Evolutionary conservation across 2,113 vertebrate species (phyloP).

Genomic region (Callipepla californica): DNA sequence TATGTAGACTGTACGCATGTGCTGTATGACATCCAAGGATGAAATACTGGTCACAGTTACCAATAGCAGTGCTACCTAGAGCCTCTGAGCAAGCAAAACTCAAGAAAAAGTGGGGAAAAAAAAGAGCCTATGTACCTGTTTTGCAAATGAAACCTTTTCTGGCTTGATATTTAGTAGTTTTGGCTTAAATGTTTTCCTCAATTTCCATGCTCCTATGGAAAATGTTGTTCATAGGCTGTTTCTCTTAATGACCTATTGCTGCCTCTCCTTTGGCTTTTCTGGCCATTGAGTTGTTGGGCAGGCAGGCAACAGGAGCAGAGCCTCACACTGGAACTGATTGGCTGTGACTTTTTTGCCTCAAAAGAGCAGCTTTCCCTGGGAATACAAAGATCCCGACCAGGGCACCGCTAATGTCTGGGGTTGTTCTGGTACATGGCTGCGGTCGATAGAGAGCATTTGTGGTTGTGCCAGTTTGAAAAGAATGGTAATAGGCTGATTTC

Average conservation of each 20-base stretch:
- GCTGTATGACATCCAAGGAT: background rate
- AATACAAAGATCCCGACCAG: background rate
- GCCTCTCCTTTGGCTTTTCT: background rate
- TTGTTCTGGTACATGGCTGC: background rate
- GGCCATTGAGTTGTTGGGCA: background rate
- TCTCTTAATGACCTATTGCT: background rate
- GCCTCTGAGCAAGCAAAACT: background rate
- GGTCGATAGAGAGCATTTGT: accelerated
- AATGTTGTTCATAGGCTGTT: background rate
- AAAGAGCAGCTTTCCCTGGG: background rate
- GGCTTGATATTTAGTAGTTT: background rate
- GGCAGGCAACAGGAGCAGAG: background rate
- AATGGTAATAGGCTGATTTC: background rate
- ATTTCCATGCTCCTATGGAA: background rate
- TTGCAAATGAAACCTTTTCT: background rate
- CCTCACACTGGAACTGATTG: accelerated
- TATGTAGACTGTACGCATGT: background rate
- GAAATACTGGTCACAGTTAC: background rate
- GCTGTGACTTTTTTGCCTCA: background rate
- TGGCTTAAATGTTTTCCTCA: background rate
- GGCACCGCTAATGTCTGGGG: accelerated
- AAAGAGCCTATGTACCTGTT: background rate
- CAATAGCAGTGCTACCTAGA: background rate
- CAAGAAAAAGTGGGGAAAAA: background rate
- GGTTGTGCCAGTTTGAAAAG: background rate